phyloP scores from a whole-genome alignment of 2,888 invertebrate species.

The Tetramorium bicarinatum region DNA sequence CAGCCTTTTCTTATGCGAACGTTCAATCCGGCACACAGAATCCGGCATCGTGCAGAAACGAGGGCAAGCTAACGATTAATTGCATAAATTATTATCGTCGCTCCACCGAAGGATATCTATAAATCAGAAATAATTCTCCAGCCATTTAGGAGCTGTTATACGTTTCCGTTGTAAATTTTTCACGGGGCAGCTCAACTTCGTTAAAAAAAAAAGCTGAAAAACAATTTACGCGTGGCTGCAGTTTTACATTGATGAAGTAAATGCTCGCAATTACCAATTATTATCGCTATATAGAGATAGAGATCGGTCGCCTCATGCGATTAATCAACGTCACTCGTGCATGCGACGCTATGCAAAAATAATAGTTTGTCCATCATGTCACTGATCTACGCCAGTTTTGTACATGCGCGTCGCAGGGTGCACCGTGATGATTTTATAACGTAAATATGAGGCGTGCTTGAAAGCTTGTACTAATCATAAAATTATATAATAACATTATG shows the following conservation, averaged over 20 bases:
- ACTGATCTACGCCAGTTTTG: conserved; percentile 2
- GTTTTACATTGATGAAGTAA: conserved; percentile 9
- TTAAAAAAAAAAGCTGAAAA: conserved; percentile 3
- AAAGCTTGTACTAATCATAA: conserved; percentile 31
- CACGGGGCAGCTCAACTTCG: background rate
- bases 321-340: conserved; percentile 42
- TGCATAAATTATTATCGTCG: conserved; percentile 37
- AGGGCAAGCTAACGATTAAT: conserved; percentile 32
- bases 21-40: conserved; percentile 26
- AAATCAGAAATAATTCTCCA: conserved; percentile 38
- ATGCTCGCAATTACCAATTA: conserved; percentile 42
- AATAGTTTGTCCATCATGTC: conserved; percentile 27
- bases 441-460: conserved; percentile 42
- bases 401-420: background rate
- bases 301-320: conserved; percentile 23
- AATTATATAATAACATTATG: conserved; percentile 40
- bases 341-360: conserved; percentile 16
- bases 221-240: background rate
- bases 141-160: conserved; percentile 4
- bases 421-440: conserved; percentile 11
- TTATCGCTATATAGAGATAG: conserved; percentile 22
- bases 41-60: conserved; percentile 7
- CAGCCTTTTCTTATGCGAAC: conserved; percentile 26
- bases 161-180: conserved; percentile 23
- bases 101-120: background rate